Evolutionary conservation across 2,797 vertebrate genomes (phyloP).

Genomic region (Melanotaenia maccullochi): DNA sequence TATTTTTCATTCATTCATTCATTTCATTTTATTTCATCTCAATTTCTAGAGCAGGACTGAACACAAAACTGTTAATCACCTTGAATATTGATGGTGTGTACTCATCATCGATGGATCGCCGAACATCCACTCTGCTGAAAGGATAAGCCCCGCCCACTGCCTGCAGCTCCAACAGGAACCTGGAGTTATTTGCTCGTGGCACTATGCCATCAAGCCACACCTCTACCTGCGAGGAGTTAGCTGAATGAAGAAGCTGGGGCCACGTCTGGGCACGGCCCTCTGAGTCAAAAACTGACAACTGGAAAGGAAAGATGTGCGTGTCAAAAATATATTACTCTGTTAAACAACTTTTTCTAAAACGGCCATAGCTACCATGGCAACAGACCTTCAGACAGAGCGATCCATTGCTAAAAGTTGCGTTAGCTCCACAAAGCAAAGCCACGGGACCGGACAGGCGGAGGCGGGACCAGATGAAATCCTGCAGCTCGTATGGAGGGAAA

Average conservation of each 20-base stretch:
- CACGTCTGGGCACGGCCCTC: slow-evolving; percentile 73
- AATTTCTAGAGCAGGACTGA: not conserved
- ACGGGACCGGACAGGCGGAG: slow-evolving; percentile 65
- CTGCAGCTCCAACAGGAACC: slow-evolving; percentile 87
- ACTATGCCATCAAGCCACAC: slow-evolving; percentile 77
- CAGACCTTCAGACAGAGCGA: slow-evolving; percentile 83
- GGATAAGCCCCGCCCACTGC: slow-evolving; percentile 65
- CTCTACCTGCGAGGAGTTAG: slow-evolving; percentile 87
- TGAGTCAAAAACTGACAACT: slow-evolving; percentile 86
- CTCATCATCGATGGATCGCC: slow-evolving; percentile 89
- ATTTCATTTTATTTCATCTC: no score
- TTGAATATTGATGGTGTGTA: slow-evolving; percentile 91
- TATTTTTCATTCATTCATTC: no score
- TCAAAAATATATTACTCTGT: not conserved
- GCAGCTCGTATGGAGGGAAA: slow-evolving; percentile 85
- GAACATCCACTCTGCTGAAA: slow-evolving; percentile 50
- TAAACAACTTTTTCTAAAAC: not conserved
- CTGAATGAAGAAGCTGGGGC: slow-evolving; percentile 88
- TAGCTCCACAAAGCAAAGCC: slow-evolving; percentile 75
- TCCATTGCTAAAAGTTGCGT: slow-evolving; percentile 69
- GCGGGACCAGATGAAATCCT: slow-evolving; percentile 84
- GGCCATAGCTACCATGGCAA: not conserved
- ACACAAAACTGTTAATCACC: slow-evolving; percentile 34
- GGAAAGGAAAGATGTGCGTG: not conserved
- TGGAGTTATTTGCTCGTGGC: slow-evolving; percentile 78